phyloP scores from a whole-genome alignment of 2,113 vertebrate genomes.

The Muscicapa adusta region DNA sequence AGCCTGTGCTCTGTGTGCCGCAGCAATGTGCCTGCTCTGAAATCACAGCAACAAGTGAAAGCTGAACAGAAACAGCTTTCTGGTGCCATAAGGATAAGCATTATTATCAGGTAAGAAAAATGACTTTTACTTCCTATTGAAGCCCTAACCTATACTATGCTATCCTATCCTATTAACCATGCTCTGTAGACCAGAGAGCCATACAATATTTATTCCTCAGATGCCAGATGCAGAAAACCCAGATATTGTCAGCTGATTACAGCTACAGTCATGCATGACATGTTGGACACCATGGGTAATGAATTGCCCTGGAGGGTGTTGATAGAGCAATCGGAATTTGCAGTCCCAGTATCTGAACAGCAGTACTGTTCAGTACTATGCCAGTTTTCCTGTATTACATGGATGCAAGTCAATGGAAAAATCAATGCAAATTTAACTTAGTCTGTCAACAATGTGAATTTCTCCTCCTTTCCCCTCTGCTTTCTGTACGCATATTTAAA shows the following conservation, averaged over 20 bases:
- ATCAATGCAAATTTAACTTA: not conserved
- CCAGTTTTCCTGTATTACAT: not conserved
- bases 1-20: not conserved
- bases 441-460: not conserved
- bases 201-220: not conserved
- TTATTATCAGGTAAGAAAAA: not conserved
- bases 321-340: not conserved
- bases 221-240: not conserved
- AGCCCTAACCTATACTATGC: not conserved
- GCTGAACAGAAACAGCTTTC: not conserved
- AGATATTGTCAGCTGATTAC: not conserved
- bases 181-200: not conserved
- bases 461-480: rapidly evolving
- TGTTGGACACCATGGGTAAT: not conserved
- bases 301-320: not conserved
- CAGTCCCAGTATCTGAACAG: not conserved
- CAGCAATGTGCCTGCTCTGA: not conserved
- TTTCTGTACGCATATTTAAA: not conserved
- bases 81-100: not conserved
- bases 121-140: not conserved
- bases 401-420: not conserved
- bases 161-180: not conserved
- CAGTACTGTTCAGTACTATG: not conserved
- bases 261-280: not conserved
- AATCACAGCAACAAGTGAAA: not conserved